Evolutionary conservation across 2,797 vertebrate species (phyloP).

Genomic region (Lepilemur septentrionalis): DNA sequence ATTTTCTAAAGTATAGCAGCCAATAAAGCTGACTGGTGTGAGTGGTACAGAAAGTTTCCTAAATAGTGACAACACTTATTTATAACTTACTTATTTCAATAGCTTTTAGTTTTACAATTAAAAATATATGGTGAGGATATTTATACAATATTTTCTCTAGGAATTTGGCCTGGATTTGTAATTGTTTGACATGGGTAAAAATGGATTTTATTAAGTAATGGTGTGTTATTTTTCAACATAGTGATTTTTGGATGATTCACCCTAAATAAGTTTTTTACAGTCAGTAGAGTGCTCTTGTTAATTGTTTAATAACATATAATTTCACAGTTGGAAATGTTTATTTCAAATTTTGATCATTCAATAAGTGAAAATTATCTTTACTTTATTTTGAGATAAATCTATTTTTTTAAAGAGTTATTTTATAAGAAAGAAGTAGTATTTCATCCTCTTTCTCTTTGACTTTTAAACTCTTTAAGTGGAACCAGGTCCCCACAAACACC

Average conservation of each 20-base stretch:
- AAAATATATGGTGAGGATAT: background rate
- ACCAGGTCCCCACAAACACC: constrained; percentile 9
- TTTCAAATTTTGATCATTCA: background rate
- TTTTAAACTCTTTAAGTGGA: constrained; percentile 58
- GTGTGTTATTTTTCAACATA: background rate
- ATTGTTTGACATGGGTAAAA: background rate
- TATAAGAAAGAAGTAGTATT: background rate
- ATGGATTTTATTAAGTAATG: background rate
- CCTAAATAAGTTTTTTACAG: background rate
- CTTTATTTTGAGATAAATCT: background rate
- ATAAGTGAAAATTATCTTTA: background rate
- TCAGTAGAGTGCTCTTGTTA: background rate
- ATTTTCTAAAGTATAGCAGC: background rate
- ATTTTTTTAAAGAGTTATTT: background rate
- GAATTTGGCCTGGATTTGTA: background rate
- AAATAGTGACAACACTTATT: background rate
- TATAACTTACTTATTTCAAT: background rate
- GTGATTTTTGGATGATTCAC: background rate
- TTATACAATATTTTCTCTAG: background rate
- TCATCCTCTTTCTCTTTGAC: constrained; percentile 35
- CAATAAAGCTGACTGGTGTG: background rate
- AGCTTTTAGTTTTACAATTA: background rate
- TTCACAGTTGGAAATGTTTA: background rate
- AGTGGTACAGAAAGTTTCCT: background rate
- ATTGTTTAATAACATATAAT: background rate